Percentiles rank a stretch among this genome's conserved stretches.
Evolutionary conservation across 2,113 vertebrate species (phyloP).

Genomic region (Hoplias malabaricus): DNA sequence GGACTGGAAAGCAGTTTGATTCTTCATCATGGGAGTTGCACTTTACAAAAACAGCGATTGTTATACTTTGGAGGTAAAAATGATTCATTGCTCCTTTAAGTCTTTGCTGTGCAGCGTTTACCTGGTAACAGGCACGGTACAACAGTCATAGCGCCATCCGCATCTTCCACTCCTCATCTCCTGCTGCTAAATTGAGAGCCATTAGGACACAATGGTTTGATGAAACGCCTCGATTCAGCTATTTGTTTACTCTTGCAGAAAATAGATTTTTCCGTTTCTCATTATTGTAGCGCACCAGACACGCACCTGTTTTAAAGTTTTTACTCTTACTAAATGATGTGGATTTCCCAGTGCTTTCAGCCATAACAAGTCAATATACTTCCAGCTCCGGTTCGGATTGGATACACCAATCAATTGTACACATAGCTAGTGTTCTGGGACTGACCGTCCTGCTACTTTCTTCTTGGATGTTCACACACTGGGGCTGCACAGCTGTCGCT

Average conservation of each 20-base stretch:
- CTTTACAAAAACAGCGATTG: too few relatives aligned
- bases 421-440: background rate
- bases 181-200: constrained; percentile 18
- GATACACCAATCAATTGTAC: background rate
- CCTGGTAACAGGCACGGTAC: background rate
- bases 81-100: too few relatives aligned
- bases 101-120: too few relatives aligned
- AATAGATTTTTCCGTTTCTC: constrained; percentile 38
- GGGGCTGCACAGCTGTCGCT: too few relatives aligned
- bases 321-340: background rate
- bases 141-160: background rate
- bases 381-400: background rate
- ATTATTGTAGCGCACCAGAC: constrained; percentile 1
- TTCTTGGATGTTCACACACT: too few relatives aligned
- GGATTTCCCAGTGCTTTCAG: constrained; percentile 7
- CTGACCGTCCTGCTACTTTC: background rate
- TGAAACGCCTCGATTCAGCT: constrained; percentile 23
- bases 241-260: constrained; percentile 38
- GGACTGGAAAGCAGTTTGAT: too few relatives aligned
- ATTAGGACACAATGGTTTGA: constrained; percentile 30
- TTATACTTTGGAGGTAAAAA: too few relatives aligned
- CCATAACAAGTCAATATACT: background rate
- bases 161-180: constrained; percentile 1
- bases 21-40: too few relatives aligned
- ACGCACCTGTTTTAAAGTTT: constrained; percentile 23